Conservation (phyloP, 2,113 vertebrate genomes). For the Puffinus mauretanicus region DNA sequence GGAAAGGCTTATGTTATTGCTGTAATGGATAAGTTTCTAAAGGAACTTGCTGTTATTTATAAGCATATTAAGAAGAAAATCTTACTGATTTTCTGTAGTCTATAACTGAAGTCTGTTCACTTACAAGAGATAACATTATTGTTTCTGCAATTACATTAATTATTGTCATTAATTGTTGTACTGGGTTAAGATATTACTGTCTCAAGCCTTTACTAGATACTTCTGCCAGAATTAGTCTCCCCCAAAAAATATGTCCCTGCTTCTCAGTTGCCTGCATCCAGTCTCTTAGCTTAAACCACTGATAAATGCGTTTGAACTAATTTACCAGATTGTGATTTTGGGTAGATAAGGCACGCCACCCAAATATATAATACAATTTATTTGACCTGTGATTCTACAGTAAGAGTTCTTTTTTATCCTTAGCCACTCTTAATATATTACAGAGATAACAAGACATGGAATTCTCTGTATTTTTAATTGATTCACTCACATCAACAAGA, state of each 20-base stretch:
- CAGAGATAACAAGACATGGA: background rate
- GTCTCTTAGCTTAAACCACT: background rate
- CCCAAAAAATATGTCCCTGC: background rate
- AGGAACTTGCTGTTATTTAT: background rate
- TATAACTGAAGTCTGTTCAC: background rate
- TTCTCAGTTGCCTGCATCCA: background rate
- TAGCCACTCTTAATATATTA: background rate
- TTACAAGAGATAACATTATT: background rate
- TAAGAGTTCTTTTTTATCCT: background rate
- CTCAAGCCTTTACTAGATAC: background rate
- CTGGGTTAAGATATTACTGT: background rate
- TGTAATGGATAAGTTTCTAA: background rate
- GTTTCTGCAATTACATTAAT: background rate
- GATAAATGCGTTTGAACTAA: background rate
- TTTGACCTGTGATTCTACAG: background rate
- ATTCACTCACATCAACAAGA: background rate
- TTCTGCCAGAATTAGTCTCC: background rate
- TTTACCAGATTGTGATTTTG: background rate
- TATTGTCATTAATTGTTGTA: background rate
- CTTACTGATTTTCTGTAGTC: background rate
- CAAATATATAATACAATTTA: background rate
- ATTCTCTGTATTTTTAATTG: background rate
- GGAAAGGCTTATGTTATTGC: background rate
- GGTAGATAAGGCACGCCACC: background rate
- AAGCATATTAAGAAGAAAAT: conserved; percentile 19